Conservation (phyloP, 2,888 invertebrate genomes). For the Mythimna loreyi region DNA sequence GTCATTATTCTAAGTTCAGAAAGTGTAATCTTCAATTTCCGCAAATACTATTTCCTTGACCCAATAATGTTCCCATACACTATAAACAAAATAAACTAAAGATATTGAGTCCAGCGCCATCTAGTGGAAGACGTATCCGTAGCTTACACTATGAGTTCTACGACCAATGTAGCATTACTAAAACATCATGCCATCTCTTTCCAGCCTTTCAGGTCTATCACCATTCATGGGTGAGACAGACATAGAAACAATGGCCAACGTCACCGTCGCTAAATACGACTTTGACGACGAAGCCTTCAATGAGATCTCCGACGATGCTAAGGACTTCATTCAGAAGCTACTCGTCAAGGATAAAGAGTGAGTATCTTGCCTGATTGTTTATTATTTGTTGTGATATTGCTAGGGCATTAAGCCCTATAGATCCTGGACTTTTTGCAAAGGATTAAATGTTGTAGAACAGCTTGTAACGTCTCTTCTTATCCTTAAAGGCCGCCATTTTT, state of each 20-base stretch:
- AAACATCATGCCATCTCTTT: constrained; percentile 56
- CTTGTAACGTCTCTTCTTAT: constrained; percentile 1
- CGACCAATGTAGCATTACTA: not conserved
- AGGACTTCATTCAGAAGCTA: constrained; percentile 98
- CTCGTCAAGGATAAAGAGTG: constrained; percentile 98
- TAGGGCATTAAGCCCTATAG: constrained; percentile 14
- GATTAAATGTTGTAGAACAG: not conserved
- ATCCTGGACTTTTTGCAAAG: constrained; percentile 46
- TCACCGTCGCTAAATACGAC: constrained; percentile 99
- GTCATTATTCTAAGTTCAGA: too few species aligned
- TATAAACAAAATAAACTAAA: too few species aligned
- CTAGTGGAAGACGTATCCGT: too few species aligned
- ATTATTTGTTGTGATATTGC: constrained; percentile 40
- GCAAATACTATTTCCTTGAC: too few species aligned
- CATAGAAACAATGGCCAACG: constrained; percentile 99
- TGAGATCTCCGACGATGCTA: constrained; percentile 98
- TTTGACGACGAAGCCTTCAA: constrained; percentile 99
- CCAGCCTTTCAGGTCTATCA: constrained; percentile 97
- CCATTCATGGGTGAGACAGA: constrained; percentile 99
- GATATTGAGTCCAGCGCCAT: too few species aligned
- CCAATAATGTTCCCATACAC: too few species aligned
- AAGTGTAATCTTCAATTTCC: too few species aligned
- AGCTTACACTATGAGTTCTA: not conserved
- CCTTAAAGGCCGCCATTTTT: not conserved
- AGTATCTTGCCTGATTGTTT: constrained; percentile 81